phyloP scores from a whole-genome alignment of 2,113 vertebrate genomes.

The Labeo catla region DNA sequence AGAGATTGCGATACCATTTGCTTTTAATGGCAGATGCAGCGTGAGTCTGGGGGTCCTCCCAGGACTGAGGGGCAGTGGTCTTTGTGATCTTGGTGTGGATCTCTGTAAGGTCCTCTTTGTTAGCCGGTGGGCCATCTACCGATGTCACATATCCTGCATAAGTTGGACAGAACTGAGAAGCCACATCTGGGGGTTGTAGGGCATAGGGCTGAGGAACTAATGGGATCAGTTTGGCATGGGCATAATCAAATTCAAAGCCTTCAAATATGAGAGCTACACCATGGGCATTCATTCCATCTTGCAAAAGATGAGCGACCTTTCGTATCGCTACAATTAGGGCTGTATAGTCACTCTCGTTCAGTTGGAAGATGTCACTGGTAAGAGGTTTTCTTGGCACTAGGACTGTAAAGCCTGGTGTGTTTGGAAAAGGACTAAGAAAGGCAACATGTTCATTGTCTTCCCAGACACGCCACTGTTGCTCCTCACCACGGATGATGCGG shows the following conservation, averaged over 20 bases:
- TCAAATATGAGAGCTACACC: conserved; percentile 78
- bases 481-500: conserved; percentile 74
- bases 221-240: conserved; percentile 77
- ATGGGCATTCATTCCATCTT: conserved; percentile 68
- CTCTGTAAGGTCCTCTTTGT: conserved; percentile 63
- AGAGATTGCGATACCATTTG: conserved; percentile 78
- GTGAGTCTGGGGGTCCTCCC: conserved; percentile 73
- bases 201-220: conserved; percentile 60
- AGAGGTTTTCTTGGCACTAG: conserved; percentile 76
- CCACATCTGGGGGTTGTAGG: conserved; percentile 31
- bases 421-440: conserved; percentile 79
- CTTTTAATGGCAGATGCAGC: conserved; percentile 73
- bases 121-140: conserved; percentile 69
- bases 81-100: conserved; percentile 70
- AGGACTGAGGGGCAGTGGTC: conserved; percentile 70
- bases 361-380: conserved; percentile 73
- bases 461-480: conserved; percentile 81
- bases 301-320: conserved; percentile 70
- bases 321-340: conserved; percentile 69
- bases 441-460: conserved; percentile 77
- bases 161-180: conserved; percentile 63
- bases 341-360: conserved; percentile 70
- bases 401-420: conserved; percentile 75
- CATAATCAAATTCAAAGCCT: conserved; percentile 77
- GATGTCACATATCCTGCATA: conserved; percentile 79